Base-by-base conservation (phyloP, 2,888 invertebrate genomes). In the Pteria penguin region DNA sequence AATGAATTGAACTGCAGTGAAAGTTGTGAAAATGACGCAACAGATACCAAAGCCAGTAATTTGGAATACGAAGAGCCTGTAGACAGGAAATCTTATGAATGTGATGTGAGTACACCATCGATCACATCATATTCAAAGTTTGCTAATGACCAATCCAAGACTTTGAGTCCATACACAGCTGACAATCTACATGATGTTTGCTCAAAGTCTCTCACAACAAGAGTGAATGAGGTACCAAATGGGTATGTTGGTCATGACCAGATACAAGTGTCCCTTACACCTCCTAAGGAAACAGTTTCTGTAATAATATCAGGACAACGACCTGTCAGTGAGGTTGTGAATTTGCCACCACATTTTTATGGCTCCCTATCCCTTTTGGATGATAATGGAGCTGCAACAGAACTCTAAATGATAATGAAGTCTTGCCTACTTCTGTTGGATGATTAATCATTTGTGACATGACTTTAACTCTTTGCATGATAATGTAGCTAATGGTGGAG, bases 301-400 rank as follows among this genome's bases (percentile, higher is more conserved):
- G 57, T 33, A 8, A 33, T 57, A 14, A 14, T 24, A 22, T 18
- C 57, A 31, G 68, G 68, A 18, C 52, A 65, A 8, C 61, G 80
- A 24, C 80, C 78, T 8, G 70, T 77, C 5, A 81, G 81, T 69
- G 79, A 81, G 54, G 83, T 82, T 5, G 65, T 75, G 24, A 80
- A 80, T 63, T 58, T 84, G 2, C 84, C 84, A 2, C 79, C 83
- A 31, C 82, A 84, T 70, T 84, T 82, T 65, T 84, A 78, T 24
- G 79, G 79, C 4, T 83, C 84, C n/a, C 72, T 84, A 71, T 76
- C 76, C 27, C 52, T 73, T 14, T 58, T 76, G 8, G 71, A 72
- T 45, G 69, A 72, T 24, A 29, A 60, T 22, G 76, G 76, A 4
- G 63, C 54, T 22, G 68, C 69, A 4, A 76, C 76, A 60, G 76